phyloP scores from a whole-genome alignment of 2,888 invertebrate genomes.

The Incurvaria masculella region DNA sequence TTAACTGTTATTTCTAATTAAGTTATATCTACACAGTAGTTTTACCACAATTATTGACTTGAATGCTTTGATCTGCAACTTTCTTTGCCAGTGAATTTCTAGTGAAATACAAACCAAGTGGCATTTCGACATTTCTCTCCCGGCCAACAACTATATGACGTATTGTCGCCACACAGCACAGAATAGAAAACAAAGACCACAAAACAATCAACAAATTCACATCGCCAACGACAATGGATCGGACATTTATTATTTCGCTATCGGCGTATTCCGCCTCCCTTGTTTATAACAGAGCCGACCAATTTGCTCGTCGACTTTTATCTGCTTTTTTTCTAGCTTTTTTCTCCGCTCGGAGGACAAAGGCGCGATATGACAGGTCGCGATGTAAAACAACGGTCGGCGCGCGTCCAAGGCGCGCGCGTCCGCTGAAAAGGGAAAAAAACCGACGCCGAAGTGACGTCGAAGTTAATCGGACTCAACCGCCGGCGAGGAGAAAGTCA shows the following conservation, averaged over 20 bases:
- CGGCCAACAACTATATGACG: no score
- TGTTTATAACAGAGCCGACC: conserved; percentile 54
- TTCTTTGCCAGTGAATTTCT: no score
- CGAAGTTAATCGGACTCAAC: neutral
- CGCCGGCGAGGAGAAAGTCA: neutral
- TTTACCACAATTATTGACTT: no score
- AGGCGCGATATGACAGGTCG: conserved; percentile 51
- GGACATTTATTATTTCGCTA: conserved; percentile 52
- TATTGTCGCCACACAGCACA: neutral
- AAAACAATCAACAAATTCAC: conserved; percentile 50
- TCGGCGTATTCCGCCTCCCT: conserved; percentile 51
- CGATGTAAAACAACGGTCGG: conserved; percentile 27
- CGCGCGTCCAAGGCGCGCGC: conserved; percentile 36
- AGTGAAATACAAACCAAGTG: no score
- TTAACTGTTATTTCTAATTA: no score
- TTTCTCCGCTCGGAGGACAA: conserved; percentile 36
- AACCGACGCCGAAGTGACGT: conserved; percentile 24
- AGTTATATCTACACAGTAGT: no score
- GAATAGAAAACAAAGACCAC: conserved; percentile 33
- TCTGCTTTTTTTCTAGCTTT: conserved; percentile 35
- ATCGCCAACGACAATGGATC: conserved; percentile 37
- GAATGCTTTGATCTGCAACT: no score
- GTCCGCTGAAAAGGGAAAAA: conserved; percentile 45
- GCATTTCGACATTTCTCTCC: no score
- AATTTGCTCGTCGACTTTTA: conserved; percentile 53